phyloP scores from a whole-genome alignment of 1,140 invertebrate genomes.

The Drosophila paulistorum region DNA sequence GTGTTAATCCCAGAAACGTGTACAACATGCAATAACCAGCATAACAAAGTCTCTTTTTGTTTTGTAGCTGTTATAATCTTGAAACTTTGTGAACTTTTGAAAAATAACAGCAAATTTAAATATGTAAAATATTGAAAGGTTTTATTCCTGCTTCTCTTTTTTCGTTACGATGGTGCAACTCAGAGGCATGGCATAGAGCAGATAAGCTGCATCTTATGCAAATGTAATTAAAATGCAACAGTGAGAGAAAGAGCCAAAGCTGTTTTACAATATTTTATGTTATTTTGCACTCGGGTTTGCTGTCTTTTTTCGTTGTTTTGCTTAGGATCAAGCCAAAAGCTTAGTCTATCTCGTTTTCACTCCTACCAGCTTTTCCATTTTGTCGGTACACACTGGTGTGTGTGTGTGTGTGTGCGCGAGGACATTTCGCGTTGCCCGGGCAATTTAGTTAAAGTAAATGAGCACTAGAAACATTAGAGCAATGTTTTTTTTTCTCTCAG shows the following conservation, averaged over 20 bases:
- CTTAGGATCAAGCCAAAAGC: conserved; percentile 37
- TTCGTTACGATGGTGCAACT: conserved; percentile 1
- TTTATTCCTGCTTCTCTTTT: conserved; percentile 10
- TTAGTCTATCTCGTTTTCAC: conserved; percentile 25
- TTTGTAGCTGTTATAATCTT: conserved; percentile 3
- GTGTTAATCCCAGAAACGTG: not conserved
- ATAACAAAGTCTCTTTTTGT: not conserved
- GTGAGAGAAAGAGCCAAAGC: conserved; percentile 35
- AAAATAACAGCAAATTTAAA: conserved; percentile 17
- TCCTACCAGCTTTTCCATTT: not conserved
- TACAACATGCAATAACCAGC: not conserved
- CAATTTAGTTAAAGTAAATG: conserved; percentile 34
- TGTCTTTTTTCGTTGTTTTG: conserved; percentile 28
- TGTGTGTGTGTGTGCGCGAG: conserved; percentile 6
- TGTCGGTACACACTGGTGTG: not conserved
- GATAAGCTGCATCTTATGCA: conserved; percentile 65
- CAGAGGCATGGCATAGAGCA: conserved; percentile 43
- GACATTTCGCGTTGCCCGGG: conserved; percentile 9
- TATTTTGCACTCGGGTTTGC: conserved; percentile 41
- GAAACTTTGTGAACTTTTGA: conserved; percentile 17
- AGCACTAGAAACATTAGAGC: conserved; percentile 21
- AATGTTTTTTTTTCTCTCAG: conserved; percentile 19
- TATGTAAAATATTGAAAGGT: conserved; percentile 37
- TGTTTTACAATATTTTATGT: conserved; percentile 64
- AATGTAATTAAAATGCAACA: conserved; percentile 65